Evolutionary conservation across 2,113 vertebrate genomes (phyloP).

Genomic region (Lonchura striata): DNA sequence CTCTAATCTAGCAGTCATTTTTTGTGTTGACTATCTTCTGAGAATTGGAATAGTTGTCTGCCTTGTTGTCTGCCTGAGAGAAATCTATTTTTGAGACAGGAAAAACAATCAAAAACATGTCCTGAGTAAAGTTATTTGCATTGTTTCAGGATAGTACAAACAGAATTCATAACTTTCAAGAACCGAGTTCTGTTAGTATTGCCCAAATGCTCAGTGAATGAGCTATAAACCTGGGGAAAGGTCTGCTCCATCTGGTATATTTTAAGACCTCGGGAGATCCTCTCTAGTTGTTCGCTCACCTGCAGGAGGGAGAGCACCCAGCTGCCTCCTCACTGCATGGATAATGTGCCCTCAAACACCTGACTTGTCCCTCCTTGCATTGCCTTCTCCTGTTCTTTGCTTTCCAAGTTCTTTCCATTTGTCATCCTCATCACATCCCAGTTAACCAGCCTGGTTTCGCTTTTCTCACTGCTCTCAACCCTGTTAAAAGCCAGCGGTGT

Average conservation of each 20-base stretch:
- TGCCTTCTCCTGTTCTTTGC: not conserved
- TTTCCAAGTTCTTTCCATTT: not conserved
- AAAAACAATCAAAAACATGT: not conserved
- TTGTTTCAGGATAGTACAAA: not conserved
- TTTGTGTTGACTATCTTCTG: not conserved
- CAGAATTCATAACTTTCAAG: not conserved
- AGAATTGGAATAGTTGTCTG: not conserved
- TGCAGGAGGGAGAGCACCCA: not conserved
- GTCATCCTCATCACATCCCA: not conserved
- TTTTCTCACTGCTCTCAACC: not conserved
- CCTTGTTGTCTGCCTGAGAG: not conserved
- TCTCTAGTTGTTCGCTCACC: not conserved
- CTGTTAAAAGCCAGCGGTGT: not conserved
- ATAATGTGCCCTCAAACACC: not conserved
- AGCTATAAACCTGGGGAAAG: not conserved
- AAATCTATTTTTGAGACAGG: not conserved
- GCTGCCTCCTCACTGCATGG: not conserved
- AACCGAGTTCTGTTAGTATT: not conserved
- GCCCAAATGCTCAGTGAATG: not conserved
- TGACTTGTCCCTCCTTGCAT: not conserved
- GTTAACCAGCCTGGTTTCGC: not conserved
- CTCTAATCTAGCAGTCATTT: not conserved
- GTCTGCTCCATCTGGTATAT: not conserved
- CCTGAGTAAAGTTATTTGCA: not conserved
- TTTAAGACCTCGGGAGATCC: rapidly evolving